Percentiles rank a stretch among this genome's conserved stretches.
These are phyloP conservation scores for Pocota personata DNA, from an alignment of 2,888 invertebrate species.

Conservation along the genomic window DNA sequence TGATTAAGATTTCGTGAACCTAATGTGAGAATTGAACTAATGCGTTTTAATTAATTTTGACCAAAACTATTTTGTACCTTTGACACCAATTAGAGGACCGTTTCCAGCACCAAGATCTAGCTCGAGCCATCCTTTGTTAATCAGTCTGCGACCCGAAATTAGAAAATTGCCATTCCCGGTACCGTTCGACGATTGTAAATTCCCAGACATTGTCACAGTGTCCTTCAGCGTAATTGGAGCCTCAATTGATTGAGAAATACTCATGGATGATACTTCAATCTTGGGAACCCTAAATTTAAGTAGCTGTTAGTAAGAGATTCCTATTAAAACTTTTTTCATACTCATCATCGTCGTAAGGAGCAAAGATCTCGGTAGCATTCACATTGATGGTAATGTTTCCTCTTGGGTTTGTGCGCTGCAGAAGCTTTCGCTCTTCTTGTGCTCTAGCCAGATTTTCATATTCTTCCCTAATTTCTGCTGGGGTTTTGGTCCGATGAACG, in stretches of 20 bases:
- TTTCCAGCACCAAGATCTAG: constrained; percentile 93
- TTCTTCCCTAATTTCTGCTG: constrained; percentile 97
- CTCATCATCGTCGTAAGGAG: constrained; percentile 89
- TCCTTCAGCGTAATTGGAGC: constrained; percentile 94
- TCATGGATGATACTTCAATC: constrained; percentile 96
- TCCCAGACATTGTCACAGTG: constrained; percentile 92
- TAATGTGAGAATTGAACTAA: neutral
- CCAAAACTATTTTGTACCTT: constrained; percentile 82
- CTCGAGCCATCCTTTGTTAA: constrained; percentile 95
- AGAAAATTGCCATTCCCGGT: constrained; percentile 89
- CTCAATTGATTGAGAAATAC: constrained; percentile 95
- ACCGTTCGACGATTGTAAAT: constrained; percentile 94
- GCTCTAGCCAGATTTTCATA: constrained; percentile 94
- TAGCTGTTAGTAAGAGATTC: constrained; percentile 78
- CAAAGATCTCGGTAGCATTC: constrained; percentile 97
- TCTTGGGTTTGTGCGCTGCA: constrained; percentile 95
- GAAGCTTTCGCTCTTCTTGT: constrained; percentile 92
- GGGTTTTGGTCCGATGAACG: constrained; percentile 94
- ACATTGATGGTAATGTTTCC: constrained; percentile 93
- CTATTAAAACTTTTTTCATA: constrained; percentile 74
- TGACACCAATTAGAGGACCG: constrained; percentile 90
- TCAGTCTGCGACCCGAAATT: constrained; percentile 89
- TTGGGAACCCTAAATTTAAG: constrained; percentile 85
- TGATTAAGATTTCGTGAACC: constrained; percentile 89
- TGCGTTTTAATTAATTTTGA: neutral